Percentiles rank a stretch among this genome's conserved stretches.
These are phyloP conservation scores for Agapornis roseicollis DNA, from an alignment of 2,113 vertebrate genomes.

Conservation along the genomic window DNA sequence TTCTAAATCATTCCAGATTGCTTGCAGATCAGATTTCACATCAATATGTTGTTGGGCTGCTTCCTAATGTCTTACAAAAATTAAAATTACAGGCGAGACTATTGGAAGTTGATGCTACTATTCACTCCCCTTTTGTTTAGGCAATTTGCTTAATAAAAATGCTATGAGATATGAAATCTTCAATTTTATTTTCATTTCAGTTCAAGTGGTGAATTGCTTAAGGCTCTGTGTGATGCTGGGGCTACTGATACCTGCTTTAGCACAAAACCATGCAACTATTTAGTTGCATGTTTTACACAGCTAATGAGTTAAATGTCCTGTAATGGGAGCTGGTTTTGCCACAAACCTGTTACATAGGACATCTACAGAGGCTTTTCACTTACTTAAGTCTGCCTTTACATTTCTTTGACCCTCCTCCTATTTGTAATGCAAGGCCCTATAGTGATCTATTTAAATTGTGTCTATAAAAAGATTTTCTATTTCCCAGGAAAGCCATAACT, in stretches of 20 bases:
- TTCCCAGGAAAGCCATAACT: not conserved
- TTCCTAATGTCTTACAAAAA: constrained; percentile 75
- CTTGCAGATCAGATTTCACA: constrained; percentile 68
- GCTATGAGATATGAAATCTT: constrained; percentile 51
- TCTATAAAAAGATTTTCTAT: not conserved
- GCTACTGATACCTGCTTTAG: constrained; percentile 23
- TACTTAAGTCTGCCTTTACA: not conserved
- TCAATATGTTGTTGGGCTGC: constrained; percentile 74
- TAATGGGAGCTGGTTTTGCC: not conserved
- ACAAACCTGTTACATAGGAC: not conserved
- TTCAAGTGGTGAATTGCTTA: constrained; percentile 31
- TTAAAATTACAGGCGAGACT: constrained; percentile 70
- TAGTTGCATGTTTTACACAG: not conserved
- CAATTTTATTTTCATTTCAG: constrained; percentile 59
- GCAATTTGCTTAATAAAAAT: constrained; percentile 69
- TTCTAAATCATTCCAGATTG: constrained; percentile 62
- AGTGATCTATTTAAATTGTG: not conserved
- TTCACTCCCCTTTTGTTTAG: constrained; percentile 56
- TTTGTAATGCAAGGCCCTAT: not conserved
- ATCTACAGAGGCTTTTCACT: not conserved
- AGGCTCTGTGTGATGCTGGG: not conserved
- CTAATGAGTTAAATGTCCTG: not conserved
- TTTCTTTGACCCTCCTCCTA: not conserved
- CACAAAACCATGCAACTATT: not conserved
- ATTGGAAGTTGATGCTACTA: constrained; percentile 64